Percentiles rank a stretch among this genome's conserved stretches.
phyloP scores from a whole-genome alignment of 2,797 vertebrate genomes.

The Delichon dasypus region DNA sequence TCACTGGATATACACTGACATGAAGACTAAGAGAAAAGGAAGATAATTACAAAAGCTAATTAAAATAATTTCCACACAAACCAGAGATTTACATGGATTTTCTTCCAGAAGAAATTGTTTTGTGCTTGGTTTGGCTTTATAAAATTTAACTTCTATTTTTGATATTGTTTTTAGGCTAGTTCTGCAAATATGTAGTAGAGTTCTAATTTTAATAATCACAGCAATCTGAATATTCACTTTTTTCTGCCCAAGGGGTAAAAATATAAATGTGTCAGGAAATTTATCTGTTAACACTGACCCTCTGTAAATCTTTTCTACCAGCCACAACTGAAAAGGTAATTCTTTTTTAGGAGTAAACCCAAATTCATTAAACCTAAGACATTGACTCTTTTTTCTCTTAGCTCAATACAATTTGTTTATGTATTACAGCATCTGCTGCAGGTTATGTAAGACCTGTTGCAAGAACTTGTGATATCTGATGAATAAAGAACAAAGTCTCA shows the following conservation, averaged over 20 bases:
- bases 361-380: neutral
- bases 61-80: neutral
- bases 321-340: neutral
- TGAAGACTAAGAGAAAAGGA: neutral
- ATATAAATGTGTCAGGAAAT: neutral
- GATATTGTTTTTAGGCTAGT: neutral
- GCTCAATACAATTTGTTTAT: constrained; percentile 28
- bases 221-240: neutral
- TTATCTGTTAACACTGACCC: neutral
- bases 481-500: constrained; percentile 59
- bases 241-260: neutral
- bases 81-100: neutral
- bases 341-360: neutral
- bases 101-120: neutral
- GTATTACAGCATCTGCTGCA: constrained; percentile 15
- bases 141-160: neutral
- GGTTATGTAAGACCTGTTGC: constrained; percentile 48
- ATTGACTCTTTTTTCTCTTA: neutral
- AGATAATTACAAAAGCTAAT: neutral
- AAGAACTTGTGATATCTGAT: constrained; percentile 19
- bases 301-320: neutral
- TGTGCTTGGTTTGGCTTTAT: neutral
- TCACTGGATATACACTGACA: neutral
- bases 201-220: neutral
- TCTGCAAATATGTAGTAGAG: neutral